A percentile compares a stretch with the other conserved stretches of the same genome.
Evolutionary conservation across 2,888 invertebrate species (phyloP).

Genomic region (Sacculina carcini): DNA sequence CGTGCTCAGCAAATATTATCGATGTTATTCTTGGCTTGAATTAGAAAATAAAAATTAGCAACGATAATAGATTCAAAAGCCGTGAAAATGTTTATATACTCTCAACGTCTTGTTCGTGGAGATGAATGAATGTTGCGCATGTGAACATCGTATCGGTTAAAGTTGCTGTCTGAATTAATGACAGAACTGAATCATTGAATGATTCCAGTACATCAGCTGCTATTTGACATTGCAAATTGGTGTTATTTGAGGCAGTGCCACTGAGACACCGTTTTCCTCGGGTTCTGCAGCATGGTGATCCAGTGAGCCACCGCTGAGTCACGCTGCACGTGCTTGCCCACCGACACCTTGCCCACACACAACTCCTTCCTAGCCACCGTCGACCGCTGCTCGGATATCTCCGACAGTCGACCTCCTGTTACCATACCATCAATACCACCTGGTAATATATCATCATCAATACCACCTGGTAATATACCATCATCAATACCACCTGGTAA

Average conservation of each 20-base stretch:
- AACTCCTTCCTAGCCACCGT: background rate
- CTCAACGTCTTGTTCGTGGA: background rate
- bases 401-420: background rate
- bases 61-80: no score
- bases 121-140: no score
- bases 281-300: slow-evolving; percentile 10
- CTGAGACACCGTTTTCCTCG: slow-evolving; percentile 11
- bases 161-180: no score
- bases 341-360: slow-evolving; percentile 12
- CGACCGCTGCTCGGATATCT: background rate
- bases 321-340: slow-evolving; percentile 9
- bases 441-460: no score
- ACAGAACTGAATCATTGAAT: no score
- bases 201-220: no score
- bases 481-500: no score
- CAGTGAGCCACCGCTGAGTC: slow-evolving; percentile 9
- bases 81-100: background rate
- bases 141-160: background rate
- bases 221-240: background rate
- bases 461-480: no score
- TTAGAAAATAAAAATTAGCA: no score
- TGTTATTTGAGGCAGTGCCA: slow-evolving; percentile 11
- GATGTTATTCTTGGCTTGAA: no score
- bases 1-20: no score
- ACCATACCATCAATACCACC: no score